Percentiles rank a stretch among this genome's conserved stretches.
Conservation (phyloP, 2,888 invertebrate genomes). For the Caenorhabditis sp. region DNA sequence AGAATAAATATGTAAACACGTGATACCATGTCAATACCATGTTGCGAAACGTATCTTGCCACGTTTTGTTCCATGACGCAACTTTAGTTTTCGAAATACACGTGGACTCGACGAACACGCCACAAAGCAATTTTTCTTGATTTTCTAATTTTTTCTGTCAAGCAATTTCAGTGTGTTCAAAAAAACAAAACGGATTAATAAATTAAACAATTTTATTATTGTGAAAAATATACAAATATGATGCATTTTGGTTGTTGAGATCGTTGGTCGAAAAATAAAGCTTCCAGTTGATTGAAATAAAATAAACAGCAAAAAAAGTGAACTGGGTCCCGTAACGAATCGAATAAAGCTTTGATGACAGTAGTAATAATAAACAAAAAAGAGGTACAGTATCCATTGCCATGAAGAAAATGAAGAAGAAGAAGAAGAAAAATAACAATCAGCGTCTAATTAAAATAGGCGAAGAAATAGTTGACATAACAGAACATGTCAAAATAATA, state of each 20-base stretch:
- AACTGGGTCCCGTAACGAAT: neutral
- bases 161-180: neutral
- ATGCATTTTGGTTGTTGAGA: neutral
- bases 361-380: neutral
- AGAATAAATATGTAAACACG: too few relatives aligned
- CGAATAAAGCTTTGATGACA: neutral
- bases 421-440: neutral
- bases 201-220: neutral
- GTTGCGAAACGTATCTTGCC: too few relatives aligned
- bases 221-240: neutral
- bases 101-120: too few relatives aligned
- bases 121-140: too few relatives aligned
- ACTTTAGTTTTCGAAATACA: too few relatives aligned
- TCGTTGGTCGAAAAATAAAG: neutral
- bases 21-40: too few relatives aligned
- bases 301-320: neutral
- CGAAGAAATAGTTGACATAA: neutral
- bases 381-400: neutral
- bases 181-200: neutral
- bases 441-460: neutral
- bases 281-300: neutral
- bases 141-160: too few relatives aligned
- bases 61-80: too few relatives aligned
- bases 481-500: neutral
- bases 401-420: neutral